Evolutionary conservation across 2,888 invertebrate species (phyloP).

Genomic region (Cantharis lateralis): DNA sequence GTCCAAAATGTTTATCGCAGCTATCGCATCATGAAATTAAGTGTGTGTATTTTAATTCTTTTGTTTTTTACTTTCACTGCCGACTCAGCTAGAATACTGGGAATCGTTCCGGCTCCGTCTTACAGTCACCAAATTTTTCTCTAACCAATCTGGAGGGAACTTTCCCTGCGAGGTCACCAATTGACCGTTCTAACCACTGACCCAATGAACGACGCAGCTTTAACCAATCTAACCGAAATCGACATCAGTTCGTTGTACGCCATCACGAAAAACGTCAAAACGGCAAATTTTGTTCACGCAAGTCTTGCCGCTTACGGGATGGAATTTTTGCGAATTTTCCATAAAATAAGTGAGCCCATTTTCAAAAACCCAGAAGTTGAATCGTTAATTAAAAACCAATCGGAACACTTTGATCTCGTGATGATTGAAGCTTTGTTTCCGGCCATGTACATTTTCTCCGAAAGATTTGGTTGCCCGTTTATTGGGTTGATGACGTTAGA

Average conservation of each 20-base stretch:
- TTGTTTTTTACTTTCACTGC: not conserved
- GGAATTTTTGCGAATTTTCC: not conserved
- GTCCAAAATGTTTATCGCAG: not conserved
- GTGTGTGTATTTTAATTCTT: too few species aligned
- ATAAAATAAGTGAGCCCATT: not conserved
- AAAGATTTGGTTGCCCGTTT: conserved; percentile 46
- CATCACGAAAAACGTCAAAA: not conserved
- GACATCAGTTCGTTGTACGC: conserved; percentile 48
- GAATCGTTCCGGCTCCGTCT: conserved; percentile 53
- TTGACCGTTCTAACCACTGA: conserved; percentile 55
- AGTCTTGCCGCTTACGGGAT: not conserved
- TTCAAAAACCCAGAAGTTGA: conserved; percentile 41
- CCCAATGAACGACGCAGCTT: conserved; percentile 50
- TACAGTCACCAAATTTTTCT: conserved; percentile 59
- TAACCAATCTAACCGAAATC: conserved; percentile 53
- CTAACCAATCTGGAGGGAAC: conserved; percentile 54
- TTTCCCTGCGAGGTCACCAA: conserved; percentile 57
- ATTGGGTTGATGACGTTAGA: conserved; percentile 48
- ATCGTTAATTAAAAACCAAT: conserved; percentile 42
- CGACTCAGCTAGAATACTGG: conserved; percentile 52
- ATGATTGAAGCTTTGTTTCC: conserved; percentile 46
- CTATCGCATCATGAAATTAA: not conserved
- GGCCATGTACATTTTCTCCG: conserved; percentile 42
- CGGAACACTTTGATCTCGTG: conserved; percentile 46
- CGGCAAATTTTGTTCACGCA: not conserved